These are phyloP conservation scores for Xanthorhoe designata DNA, from an alignment of 2,888 invertebrate species.

Conservation along the genomic window DNA sequence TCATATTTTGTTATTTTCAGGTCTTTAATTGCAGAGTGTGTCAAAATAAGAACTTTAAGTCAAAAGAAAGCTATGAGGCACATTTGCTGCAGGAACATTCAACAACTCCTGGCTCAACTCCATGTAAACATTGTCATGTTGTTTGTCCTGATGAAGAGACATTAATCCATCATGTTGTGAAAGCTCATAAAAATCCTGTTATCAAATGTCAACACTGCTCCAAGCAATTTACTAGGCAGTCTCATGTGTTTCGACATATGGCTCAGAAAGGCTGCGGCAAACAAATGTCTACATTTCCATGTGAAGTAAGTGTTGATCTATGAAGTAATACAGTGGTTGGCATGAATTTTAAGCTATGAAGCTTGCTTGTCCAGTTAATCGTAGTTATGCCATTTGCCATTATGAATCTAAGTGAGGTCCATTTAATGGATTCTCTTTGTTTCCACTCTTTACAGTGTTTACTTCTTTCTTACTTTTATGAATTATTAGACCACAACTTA, in stretches of 20 bases:
- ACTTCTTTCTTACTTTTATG: too few relatives aligned
- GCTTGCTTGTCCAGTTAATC: too few relatives aligned
- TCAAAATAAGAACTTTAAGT: slow-evolving; percentile 88
- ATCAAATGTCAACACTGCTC: slow-evolving; percentile 89
- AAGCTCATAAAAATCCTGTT: slow-evolving; percentile 81
- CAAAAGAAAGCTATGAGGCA: slow-evolving; percentile 87
- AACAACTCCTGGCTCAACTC: slow-evolving; percentile 82
- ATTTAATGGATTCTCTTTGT: too few relatives aligned
- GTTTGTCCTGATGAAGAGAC: slow-evolving; percentile 87
- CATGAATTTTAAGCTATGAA: too few relatives aligned
- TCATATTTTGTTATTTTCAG: slow-evolving; percentile 25
- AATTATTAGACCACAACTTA: too few relatives aligned
- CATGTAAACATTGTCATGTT: slow-evolving; percentile 88
- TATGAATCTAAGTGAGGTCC: too few relatives aligned
- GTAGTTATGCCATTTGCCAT: too few relatives aligned
- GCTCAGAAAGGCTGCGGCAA: slow-evolving; percentile 88
- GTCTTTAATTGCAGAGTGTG: slow-evolving; percentile 84
- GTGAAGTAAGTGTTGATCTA: slow-evolving; percentile 63
- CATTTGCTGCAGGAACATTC: slow-evolving; percentile 90
- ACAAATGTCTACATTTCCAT: slow-evolving; percentile 54
- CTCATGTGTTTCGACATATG: slow-evolving; percentile 90
- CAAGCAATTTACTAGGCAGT: slow-evolving; percentile 90
- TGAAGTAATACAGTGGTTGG: too few relatives aligned
- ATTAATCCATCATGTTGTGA: slow-evolving; percentile 88
- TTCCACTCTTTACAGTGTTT: too few relatives aligned